Base-by-base conservation (phyloP, 2,888 invertebrate species). In the Ophion slaviceki region DNA sequence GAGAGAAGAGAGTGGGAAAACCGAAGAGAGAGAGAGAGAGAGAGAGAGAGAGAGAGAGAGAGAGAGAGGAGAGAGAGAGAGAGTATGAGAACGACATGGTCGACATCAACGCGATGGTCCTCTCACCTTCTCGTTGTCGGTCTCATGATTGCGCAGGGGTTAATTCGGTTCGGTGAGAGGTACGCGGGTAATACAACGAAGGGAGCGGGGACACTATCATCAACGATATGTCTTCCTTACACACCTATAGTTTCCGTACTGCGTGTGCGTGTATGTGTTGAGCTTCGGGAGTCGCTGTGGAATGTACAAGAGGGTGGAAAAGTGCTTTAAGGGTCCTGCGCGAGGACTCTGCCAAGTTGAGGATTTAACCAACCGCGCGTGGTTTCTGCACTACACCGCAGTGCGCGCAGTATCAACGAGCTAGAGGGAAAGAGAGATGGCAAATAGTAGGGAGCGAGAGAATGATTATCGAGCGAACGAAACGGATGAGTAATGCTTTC, bases 101-200 rank as follows among this genome's bases (percentile, higher is more conserved):
- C 61, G 76, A 76, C 57, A 40, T 80, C 74, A 76, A 40, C 45
- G 59, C 72, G 66, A 85, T 70, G 62, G 40, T 62, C 40, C 62
- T 40, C 32, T 47, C 57, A 36, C 68, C 45, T 67, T 86, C 88
- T 88, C 87, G 82, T 82, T 80, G 87, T 86, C 88, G 86, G 88
- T 88, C 88, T 89, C 88, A 87, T 87, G 89, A 90, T 89, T 87
- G 88, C 87, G 86, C 87, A 72, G 82, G 86, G 89, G 90, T 90
- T 90, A 90, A 91, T 91, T 90, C 89, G 88, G 80, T 89, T 86
- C 61, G 47, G 87, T 84, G 88, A 89, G 84, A 64, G 47, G 86
- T 84, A 79, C 85, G 53, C 64, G 53, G 77, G 76, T 36, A 77
- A 57, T 82, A 11, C 11, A 14, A 47, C 79, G 81, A 81, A 71